Conservation (phyloP, 2,113 vertebrate species). For the Brachirus orientalis region DNA sequence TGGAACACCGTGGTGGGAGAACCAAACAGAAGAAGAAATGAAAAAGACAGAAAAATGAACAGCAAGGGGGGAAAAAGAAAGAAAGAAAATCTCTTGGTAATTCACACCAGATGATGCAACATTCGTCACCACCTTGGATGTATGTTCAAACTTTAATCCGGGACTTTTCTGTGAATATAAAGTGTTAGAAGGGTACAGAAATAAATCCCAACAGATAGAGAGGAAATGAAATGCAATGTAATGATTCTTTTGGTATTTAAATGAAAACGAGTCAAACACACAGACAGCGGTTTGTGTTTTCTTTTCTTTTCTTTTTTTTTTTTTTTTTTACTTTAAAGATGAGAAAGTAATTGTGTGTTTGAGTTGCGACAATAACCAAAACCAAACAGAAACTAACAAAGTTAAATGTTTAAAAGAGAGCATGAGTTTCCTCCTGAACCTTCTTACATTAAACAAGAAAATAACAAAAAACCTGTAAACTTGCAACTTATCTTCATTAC, state of each 20-base stretch:
- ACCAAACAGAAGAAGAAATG: constrained; percentile 65
- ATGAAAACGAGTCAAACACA: constrained; percentile 25
- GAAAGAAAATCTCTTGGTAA: constrained; percentile 67
- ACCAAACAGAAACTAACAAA: constrained; percentile 32
- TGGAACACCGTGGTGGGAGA: constrained; percentile 58
- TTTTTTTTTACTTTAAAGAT: constrained; percentile 13
- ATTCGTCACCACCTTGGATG: constrained; percentile 63
- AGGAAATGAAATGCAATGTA: constrained; percentile 9
- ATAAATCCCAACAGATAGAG: constrained; percentile 7
- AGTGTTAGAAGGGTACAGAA: constrained; percentile 25
- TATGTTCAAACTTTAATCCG: constrained; percentile 50
- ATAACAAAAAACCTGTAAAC: constrained; percentile 31
- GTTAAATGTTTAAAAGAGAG: constrained; percentile 26
- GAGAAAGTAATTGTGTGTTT: constrained; percentile 54
- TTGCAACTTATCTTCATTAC: constrained; percentile 22
- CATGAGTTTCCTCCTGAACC: constrained; percentile 14
- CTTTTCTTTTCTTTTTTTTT: constrained; percentile 12
- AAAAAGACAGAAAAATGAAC: constrained; percentile 70
- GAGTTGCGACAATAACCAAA: constrained; percentile 30
- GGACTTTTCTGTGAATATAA: constrained; percentile 45
- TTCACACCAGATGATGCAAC: constrained; percentile 79
- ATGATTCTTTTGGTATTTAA: constrained; percentile 31
- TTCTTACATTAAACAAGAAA: constrained; percentile 10
- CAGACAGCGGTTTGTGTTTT: constrained; percentile 11
- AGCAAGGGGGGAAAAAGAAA: constrained; percentile 15